These are phyloP conservation scores for Tamias sibiricus DNA, from an alignment of 2,113 vertebrate genomes.

Conservation along the genomic window DNA sequence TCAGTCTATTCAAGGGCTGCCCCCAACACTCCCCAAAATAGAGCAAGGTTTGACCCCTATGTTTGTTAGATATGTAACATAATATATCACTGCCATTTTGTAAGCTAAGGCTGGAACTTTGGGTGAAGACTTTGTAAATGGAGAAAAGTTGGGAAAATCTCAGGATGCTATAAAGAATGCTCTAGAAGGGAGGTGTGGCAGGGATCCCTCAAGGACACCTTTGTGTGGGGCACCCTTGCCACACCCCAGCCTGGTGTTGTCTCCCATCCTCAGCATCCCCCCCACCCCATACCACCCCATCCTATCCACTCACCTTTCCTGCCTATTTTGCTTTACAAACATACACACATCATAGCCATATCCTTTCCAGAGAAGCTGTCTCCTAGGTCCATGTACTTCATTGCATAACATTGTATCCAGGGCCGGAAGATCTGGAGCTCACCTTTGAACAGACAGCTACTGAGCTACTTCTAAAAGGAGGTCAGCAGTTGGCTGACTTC, in stretches of 20 bases:
- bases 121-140: background rate
- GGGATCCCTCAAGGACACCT: background rate
- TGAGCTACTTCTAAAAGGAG: slow-evolving; percentile 39
- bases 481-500: slow-evolving; percentile 29
- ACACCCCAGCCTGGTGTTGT: too few relatives aligned
- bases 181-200: background rate
- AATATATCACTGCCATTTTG: background rate
- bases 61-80: background rate
- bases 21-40: background rate
- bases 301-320: background rate
- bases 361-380: background rate
- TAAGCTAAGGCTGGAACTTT: background rate
- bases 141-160: background rate
- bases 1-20: background rate
- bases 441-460: background rate
- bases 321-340: background rate
- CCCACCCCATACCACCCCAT: too few relatives aligned
- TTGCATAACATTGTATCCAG: background rate
- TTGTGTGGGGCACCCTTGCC: background rate
- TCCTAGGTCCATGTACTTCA: background rate
- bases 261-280: too few relatives aligned
- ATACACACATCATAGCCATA: background rate
- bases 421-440: background rate
- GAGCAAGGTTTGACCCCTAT: background rate
- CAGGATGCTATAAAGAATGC: background rate